These are phyloP conservation scores for Nannospalax galili DNA, from an alignment of 2,113 vertebrate genomes.

Conservation along the genomic window DNA sequence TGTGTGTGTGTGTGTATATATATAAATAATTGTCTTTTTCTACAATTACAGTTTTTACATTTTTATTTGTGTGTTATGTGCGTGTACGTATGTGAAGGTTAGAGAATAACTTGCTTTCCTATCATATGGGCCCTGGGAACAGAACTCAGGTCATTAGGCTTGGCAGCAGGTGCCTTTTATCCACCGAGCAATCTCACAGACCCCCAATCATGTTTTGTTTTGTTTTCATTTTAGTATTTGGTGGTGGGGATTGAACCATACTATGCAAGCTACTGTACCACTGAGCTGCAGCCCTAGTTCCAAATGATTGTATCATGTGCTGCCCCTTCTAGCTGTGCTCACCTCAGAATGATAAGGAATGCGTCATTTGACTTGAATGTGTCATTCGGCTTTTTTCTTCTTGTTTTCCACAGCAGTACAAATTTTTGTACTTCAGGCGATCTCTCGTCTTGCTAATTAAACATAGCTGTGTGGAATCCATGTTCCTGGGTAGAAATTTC, in stretches of 20 bases:
- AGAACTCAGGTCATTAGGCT: not conserved
- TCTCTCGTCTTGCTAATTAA: constrained; percentile 90
- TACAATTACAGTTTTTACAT: too few species aligned
- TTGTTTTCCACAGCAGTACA: constrained; percentile 93
- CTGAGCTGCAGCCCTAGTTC: not conserved
- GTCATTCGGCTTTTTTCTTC: constrained; percentile 41
- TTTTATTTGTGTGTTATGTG: too few species aligned
- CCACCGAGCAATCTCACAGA: not conserved
- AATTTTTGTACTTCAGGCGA: constrained; percentile 94
- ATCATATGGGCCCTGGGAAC: not conserved
- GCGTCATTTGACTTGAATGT: constrained; percentile 38
- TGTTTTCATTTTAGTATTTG: not conserved
- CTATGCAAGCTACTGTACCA: not conserved
- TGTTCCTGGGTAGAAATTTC: constrained; percentile 93
- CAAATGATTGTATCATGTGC: not conserved
- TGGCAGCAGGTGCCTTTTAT: not conserved
- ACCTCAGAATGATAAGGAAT: not conserved
- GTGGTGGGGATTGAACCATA: not conserved
- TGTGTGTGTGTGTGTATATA: too few species aligned
- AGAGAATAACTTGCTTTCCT: not conserved
- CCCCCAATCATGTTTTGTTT: not conserved
- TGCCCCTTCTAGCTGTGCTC: not conserved
- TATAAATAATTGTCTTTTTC: too few species aligned
- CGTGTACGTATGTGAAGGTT: not conserved
- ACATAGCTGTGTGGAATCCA: constrained; percentile 91